Percentiles rank a stretch among this genome's conserved stretches.
phyloP scores from a whole-genome alignment of 2,888 invertebrate species.

The Willowsia nigromaculata region DNA sequence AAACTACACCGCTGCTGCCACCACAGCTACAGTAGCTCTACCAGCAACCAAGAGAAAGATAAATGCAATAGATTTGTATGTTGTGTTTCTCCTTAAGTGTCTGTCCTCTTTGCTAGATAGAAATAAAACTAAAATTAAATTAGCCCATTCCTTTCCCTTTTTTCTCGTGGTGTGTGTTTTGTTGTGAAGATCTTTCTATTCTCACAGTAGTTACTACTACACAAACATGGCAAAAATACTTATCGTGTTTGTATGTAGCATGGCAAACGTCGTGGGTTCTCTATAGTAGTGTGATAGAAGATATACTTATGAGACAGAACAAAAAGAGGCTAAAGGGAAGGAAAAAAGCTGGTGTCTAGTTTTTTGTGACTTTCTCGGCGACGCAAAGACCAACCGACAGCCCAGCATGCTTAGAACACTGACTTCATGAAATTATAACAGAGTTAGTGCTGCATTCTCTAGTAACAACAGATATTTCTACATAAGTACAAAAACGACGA shows the following conservation, averaged over 20 bases:
- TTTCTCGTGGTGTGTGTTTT: slow-evolving; percentile 3
- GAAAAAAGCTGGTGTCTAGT: slow-evolving; percentile 53
- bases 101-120: slow-evolving; percentile 51
- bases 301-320: neutral
- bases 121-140: slow-evolving; percentile 73
- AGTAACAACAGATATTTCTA: neutral
- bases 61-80: slow-evolving; percentile 63
- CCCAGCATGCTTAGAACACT: slow-evolving; percentile 45
- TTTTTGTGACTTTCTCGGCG: slow-evolving; percentile 71
- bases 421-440: slow-evolving; percentile 68
- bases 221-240: too few relatives aligned
- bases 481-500: neutral
- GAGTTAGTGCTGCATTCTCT: neutral
- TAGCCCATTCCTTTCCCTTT: slow-evolving; percentile 63
- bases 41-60: neutral
- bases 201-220: neutral
- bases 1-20: neutral
- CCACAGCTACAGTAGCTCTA: neutral
- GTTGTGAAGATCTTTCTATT: neutral
- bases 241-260: too few relatives aligned
- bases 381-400: slow-evolving; percentile 61
- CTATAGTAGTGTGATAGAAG: neutral
- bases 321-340: slow-evolving; percentile 33
- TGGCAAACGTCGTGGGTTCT: slow-evolving; percentile 4
- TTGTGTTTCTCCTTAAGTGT: slow-evolving; percentile 64